A percentile compares a stretch with the other conserved stretches of the same genome.
Conservation (phyloP, 2,888 invertebrate species). For the Macaria notata region DNA sequence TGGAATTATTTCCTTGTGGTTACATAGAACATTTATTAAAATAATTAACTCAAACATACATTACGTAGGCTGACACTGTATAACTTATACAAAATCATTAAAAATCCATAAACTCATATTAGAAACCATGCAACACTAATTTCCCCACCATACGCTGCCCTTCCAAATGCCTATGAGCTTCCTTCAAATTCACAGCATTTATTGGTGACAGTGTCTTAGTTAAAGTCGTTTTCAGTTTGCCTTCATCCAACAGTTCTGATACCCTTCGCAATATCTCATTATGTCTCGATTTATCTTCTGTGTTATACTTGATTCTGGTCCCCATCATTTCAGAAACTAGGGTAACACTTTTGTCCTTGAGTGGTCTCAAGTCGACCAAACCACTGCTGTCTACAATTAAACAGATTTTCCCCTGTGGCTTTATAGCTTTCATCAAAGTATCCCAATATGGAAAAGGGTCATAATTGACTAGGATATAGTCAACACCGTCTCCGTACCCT, state of each 20-base stretch:
- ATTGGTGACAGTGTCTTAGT: constrained; percentile 63
- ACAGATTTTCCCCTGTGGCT: constrained; percentile 70
- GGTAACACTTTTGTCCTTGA: constrained; percentile 70
- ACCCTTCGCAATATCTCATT: constrained; percentile 57
- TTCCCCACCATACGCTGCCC: constrained; percentile 62
- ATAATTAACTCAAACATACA: no score
- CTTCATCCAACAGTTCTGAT: constrained; percentile 59
- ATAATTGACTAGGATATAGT: constrained; percentile 66
- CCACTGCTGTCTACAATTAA: constrained; percentile 66
- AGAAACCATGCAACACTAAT: constrained; percentile 61
- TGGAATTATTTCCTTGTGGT: no score
- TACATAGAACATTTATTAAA: no score
- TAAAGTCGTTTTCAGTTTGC: constrained; percentile 58
- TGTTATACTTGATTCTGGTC: constrained; percentile 66
- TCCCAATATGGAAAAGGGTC: constrained; percentile 74
- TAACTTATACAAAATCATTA: no score
- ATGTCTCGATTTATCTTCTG: constrained; percentile 60
- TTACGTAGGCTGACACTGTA: no score
- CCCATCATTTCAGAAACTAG: constrained; percentile 64
- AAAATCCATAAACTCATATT: constrained; percentile 10
- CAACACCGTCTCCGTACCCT: constrained; percentile 60
- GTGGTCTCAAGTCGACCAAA: constrained; percentile 52
- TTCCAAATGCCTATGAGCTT: constrained; percentile 66
- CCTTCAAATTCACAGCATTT: constrained; percentile 64
- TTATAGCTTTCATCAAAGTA: constrained; percentile 59